These are phyloP conservation scores for Aspidiotus rigidus DNA, from an alignment of 2,888 invertebrate species.

Conservation along the genomic window DNA sequence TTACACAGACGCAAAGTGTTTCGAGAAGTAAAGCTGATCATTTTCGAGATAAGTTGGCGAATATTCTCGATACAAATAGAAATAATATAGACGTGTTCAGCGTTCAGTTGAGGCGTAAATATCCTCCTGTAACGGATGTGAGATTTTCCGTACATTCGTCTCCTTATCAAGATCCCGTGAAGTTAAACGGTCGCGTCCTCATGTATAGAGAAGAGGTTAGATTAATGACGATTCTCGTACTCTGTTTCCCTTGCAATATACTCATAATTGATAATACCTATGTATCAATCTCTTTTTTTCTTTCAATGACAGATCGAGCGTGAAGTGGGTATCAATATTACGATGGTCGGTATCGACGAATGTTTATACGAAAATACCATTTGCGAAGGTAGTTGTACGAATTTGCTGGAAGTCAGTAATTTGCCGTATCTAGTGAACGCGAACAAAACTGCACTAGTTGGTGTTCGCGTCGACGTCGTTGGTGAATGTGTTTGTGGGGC, in stretches of 20 bases:
- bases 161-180: slow-evolving; percentile 87
- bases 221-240: background rate
- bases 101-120: slow-evolving; percentile 76
- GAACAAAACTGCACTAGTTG: slow-evolving; percentile 92
- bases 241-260: background rate
- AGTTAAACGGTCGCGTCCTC: slow-evolving; percentile 85
- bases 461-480: slow-evolving; percentile 84
- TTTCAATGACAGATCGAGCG: slow-evolving; percentile 61
- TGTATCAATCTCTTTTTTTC: slow-evolving; percentile 11
- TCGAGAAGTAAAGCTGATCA: slow-evolving; percentile 81
- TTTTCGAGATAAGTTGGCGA: slow-evolving; percentile 78
- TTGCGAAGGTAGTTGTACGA: slow-evolving; percentile 94
- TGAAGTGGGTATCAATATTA: slow-evolving; percentile 88
- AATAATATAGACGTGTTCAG: slow-evolving; percentile 95
- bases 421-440: slow-evolving; percentile 93
- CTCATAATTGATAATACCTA: background rate
- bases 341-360: slow-evolving; percentile 96
- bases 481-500: slow-evolving; percentile 91
- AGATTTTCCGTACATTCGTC: slow-evolving; percentile 92
- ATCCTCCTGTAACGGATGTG: slow-evolving; percentile 82
- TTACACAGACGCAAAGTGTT: slow-evolving; percentile 58
- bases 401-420: slow-evolving; percentile 77
- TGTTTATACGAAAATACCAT: slow-evolving; percentile 88
- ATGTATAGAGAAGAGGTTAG: slow-evolving; percentile 76
- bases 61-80: slow-evolving; percentile 71